Evolutionary conservation across 2,888 invertebrate genomes (phyloP), one percentile per base, ranked within the genome.

Genomic region (Myopa tessellatipennis): DNA sequence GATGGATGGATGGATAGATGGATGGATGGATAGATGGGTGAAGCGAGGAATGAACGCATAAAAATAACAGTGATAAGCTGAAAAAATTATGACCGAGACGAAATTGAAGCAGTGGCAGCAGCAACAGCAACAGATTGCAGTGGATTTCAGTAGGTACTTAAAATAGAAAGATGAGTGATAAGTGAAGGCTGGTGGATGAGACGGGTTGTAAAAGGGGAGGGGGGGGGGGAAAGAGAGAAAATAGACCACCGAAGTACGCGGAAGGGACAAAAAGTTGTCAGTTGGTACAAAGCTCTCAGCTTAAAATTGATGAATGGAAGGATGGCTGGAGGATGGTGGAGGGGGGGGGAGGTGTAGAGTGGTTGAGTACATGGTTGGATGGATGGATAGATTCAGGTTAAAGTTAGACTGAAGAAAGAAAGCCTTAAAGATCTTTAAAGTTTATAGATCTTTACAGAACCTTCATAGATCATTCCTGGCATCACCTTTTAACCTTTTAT

Each of bases 51-150:
- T 18, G 14, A 69, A 67, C 8, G n/a, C 40, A 36, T 45, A 40
- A 40, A 55, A 70, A 55, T 36, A 16, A 12, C 12, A 8, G 55
- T 55, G 55, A 55, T 52, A 70, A 70, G 69, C 69, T 50, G 69
- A n/a, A 70, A 10, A 52, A 70, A 34, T 55, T 50, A 16, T 70
- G n/a, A 52, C 55, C 55, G 55, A 70, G 34, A 36, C 50, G 36
- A 70, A 26, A 10, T 45, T 45, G 45, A 10, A 45, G 45, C 45
- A 45, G 45, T 45, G 45, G 10, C 45, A 45, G 3, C 6, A 45
- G 45, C 45, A 45, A 45, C 45, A 45, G 45, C 45, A 45, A 45
- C 45, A 2, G 45, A 45, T 45, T 45, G 45, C 45, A 45, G 10
- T 45, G n/a, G 68, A 68, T 45, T 63, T 26, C 36, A 45, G 67